phyloP scores from a whole-genome alignment of 2,797 vertebrate species.

The Vultur gryphus region DNA sequence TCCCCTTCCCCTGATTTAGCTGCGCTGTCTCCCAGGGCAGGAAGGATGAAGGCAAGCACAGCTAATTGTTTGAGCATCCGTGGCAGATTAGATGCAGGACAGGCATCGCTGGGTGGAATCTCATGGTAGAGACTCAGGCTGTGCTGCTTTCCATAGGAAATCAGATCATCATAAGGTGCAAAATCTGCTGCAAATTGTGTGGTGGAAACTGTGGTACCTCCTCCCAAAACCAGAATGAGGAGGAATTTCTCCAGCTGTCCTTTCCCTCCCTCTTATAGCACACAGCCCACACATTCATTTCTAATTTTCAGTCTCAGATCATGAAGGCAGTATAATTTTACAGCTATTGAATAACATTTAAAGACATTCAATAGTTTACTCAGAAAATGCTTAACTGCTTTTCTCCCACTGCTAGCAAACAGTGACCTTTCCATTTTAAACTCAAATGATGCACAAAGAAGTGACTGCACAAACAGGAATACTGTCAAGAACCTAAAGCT shows the following conservation, averaged over 20 bases:
- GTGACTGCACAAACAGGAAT: not conserved
- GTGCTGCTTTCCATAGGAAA: not conserved
- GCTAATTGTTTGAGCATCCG: accelerated
- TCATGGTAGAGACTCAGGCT: not conserved
- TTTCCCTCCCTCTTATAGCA: not conserved
- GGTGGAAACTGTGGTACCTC: not conserved
- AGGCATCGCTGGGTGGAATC: not conserved
- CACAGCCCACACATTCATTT: not conserved
- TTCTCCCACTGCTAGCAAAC: not conserved
- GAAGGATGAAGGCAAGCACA: not conserved
- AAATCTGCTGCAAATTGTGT: not conserved
- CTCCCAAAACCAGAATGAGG: not conserved
- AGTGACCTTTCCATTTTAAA: conserved; percentile 1
- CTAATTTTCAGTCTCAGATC: not conserved
- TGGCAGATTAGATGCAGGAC: not conserved
- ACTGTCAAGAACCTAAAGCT: not conserved
- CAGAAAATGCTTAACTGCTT: not conserved
- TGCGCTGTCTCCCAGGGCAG: not conserved
- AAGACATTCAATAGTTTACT: not conserved
- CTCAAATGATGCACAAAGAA: not conserved
- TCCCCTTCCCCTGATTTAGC: not conserved
- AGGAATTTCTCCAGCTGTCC: not conserved
- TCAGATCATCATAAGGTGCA: not conserved
- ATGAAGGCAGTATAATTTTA: not conserved
- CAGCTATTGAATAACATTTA: not conserved